These are phyloP conservation scores for Amia ocellicauda DNA, from an alignment of 2,113 vertebrate genomes.

Conservation along the genomic window DNA sequence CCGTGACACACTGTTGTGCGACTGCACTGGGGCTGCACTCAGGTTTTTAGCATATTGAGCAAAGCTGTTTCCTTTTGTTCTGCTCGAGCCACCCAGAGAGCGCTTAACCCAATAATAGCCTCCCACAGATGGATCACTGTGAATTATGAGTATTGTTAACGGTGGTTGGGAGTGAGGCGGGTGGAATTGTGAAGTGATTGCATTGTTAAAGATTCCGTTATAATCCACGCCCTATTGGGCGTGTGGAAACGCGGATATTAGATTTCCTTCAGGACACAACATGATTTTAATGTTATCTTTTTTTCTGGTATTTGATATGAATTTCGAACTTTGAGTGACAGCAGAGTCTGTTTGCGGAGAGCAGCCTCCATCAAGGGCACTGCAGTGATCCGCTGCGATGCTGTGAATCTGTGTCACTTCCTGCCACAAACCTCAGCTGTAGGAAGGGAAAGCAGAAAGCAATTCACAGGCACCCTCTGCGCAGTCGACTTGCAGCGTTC, in stretches of 20 bases:
- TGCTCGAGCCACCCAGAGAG: not conserved
- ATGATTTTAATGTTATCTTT: too few relatives aligned
- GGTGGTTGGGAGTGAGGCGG: not conserved
- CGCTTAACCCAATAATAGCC: conserved; percentile 1
- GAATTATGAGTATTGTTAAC: not conserved
- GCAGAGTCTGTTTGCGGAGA: too few relatives aligned
- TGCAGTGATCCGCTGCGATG: too few relatives aligned
- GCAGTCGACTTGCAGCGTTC: too few relatives aligned
- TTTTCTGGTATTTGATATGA: too few relatives aligned
- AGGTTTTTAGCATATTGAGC: not conserved
- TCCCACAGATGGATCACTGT: not conserved
- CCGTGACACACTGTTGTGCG: not conserved
- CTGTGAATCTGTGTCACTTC: not conserved
- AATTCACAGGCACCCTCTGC: not conserved
- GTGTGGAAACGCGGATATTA: too few relatives aligned
- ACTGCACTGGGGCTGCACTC: not conserved
- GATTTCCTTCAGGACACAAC: too few relatives aligned
- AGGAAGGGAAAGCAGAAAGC: conserved; percentile 8
- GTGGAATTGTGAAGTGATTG: too few relatives aligned
- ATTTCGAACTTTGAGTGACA: too few relatives aligned
- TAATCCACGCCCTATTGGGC: too few relatives aligned
- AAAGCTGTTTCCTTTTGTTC: not conserved
- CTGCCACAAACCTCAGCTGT: not conserved
- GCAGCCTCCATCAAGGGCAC: too few relatives aligned
- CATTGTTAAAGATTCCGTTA: too few relatives aligned